A percentile compares a stretch with the other conserved stretches of the same genome.
Evolutionary conservation across 2,113 vertebrate genomes (phyloP).

Genomic region (Tor tambroides): DNA sequence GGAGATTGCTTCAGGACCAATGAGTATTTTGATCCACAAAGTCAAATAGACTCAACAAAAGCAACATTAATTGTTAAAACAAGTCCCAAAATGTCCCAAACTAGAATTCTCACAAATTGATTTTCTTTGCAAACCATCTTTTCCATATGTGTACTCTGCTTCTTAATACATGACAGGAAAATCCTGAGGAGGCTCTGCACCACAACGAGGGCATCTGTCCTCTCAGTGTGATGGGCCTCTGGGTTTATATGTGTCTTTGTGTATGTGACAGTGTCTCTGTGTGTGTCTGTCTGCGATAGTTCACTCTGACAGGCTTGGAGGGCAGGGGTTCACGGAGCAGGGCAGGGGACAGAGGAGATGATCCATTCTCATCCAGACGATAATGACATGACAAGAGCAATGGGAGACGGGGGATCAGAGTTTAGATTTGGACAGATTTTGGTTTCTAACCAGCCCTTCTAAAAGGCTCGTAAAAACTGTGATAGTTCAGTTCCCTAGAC

Average conservation of each 20-base stretch:
- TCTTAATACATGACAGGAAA: slow-evolving; percentile 28
- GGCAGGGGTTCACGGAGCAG: not conserved
- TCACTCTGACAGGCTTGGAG: slow-evolving; percentile 58
- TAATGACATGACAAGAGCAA: slow-evolving; percentile 55
- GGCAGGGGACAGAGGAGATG: slow-evolving; percentile 41
- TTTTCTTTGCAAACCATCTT: not conserved
- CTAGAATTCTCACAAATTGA: not conserved
- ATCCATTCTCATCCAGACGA: slow-evolving; percentile 45
- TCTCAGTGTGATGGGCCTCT: slow-evolving; percentile 44
- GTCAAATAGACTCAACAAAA: not conserved
- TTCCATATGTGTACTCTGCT: slow-evolving; percentile 11
- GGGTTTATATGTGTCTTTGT: slow-evolving; percentile 46
- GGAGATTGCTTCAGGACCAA: not conserved
- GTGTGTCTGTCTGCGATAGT: slow-evolving; percentile 57
- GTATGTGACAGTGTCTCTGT: slow-evolving; percentile 39
- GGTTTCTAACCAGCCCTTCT: not conserved
- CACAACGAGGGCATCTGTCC: slow-evolving; percentile 43
- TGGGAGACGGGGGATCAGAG: not conserved
- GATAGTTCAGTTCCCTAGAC: not conserved
- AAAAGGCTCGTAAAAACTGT: not conserved
- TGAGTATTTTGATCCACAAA: not conserved
- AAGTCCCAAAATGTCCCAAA: not conserved
- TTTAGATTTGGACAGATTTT: slow-evolving; percentile 6
- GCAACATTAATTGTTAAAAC: not conserved
- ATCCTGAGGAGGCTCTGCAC: slow-evolving; percentile 7